Evolutionary conservation across 1,140 invertebrate genomes (phyloP), one percentile per base, ranked within the genome.

Genomic region (Drosophila parabipectinata): DNA sequence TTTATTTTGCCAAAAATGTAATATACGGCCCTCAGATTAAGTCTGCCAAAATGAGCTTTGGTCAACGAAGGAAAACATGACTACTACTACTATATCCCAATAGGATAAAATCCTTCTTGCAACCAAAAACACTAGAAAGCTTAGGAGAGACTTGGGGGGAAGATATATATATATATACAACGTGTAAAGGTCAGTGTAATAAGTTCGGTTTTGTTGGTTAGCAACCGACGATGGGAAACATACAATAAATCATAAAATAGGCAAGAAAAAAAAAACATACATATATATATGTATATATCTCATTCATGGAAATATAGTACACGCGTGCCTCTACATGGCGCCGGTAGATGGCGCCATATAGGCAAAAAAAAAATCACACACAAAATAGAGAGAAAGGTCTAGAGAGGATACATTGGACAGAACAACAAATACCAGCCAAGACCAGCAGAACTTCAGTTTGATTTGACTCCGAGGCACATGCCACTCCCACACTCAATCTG

Each of bases 191-290:
- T 80, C 82, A 85, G 69, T 54, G 68, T 81, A 85, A 85, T 84
- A 84, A 84, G 81, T 73, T 80, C 48, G 55, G 63, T 64, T 45
- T 45, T 45, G 74, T 78, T 73, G 61, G 68, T 77, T 77, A 67
- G 72, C 62, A 59, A 47, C 53, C 32, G 21, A 44, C n/a, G 60
- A 45, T 21, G 51, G 10, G 18, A 73, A 84, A 84, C 77, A 77
- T 80, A 85, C 81, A 84, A 84, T 84, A 84, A 84, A 84, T 84
- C 81, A 84, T 84, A 84, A 84, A 85, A 84, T 85, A 84, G 81
- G 81, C 81, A 85, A 76, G 74, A 59, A 53, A 77, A 47, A 54
- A 59, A 48, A 77, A 41, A 54, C 24, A 68, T 18, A 53, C 26
- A 57, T 48, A 30, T 21, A 32, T 50, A 4, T 44, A 21, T 30